These are phyloP conservation scores for Delphinus delphis DNA, from an alignment of 2,113 vertebrate genomes.

Conservation along the genomic window DNA sequence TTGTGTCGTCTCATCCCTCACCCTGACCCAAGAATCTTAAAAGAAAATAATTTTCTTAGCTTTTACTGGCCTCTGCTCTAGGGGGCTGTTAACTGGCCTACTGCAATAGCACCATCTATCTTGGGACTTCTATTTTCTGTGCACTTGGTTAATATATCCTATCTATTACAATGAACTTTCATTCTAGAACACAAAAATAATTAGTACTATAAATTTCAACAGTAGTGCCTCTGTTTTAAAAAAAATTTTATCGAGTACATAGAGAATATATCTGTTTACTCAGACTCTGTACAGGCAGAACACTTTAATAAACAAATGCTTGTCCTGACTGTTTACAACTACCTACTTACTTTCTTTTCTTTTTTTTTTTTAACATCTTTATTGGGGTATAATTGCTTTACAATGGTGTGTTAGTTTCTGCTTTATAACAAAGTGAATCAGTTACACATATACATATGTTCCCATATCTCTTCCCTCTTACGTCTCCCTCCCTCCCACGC, in stretches of 20 bases:
- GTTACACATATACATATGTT: too few relatives aligned
- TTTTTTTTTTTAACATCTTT: too few relatives aligned
- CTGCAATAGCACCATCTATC: not conserved
- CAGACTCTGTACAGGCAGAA: constrained; percentile 6
- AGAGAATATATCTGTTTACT: not conserved
- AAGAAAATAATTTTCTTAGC: constrained; percentile 23
- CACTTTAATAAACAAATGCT: not conserved
- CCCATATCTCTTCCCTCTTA: too few relatives aligned
- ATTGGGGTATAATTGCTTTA: too few relatives aligned
- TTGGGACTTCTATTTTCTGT: constrained; percentile 41
- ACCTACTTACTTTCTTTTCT: not conserved
- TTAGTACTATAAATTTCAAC: constrained; percentile 58
- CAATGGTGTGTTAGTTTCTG: too few relatives aligned
- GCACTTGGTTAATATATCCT: not conserved
- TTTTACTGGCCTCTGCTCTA: constrained; percentile 18
- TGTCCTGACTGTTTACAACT: not conserved
- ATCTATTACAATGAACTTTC: not conserved
- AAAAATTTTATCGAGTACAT: not conserved
- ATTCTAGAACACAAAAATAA: constrained; percentile 52
- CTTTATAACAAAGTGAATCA: too few relatives aligned
- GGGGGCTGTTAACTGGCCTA: not conserved
- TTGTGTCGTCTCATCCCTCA: not conserved
- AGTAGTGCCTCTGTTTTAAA: not conserved
- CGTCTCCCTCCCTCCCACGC: too few relatives aligned
- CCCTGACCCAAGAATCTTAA: not conserved